A percentile compares a stretch with the other conserved stretches of the same genome.
phyloP scores from a whole-genome alignment of 2,113 vertebrate genomes.

The Saimiri boliviensis region DNA sequence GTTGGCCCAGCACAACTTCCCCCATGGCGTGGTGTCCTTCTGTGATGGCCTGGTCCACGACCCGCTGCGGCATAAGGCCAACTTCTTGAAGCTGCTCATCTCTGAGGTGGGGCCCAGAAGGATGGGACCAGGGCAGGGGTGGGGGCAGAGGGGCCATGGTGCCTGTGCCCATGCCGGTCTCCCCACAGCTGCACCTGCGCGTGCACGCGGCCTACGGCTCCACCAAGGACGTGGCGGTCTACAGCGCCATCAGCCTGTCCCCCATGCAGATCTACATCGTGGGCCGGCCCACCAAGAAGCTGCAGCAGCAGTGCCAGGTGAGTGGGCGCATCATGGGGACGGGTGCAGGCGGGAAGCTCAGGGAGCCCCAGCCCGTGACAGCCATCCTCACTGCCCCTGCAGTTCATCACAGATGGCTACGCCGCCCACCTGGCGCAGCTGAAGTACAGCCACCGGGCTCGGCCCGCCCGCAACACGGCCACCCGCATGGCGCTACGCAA shows the following conservation, averaged over 20 bases:
- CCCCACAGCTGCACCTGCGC: slow-evolving; percentile 92
- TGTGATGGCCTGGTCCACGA: slow-evolving; percentile 98
- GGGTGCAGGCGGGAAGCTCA: fast-evolving
- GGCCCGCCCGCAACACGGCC: slow-evolving; percentile 91
- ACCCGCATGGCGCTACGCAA: slow-evolving; percentile 96
- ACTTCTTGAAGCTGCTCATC: slow-evolving; percentile 96
- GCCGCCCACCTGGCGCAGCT: slow-evolving; percentile 96
- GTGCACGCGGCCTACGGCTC: slow-evolving; percentile 96
- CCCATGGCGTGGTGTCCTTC: slow-evolving; percentile 97
- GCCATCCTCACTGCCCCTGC: not conserved
- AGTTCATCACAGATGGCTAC: slow-evolving; percentile 98
- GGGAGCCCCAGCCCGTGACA: fast-evolving
- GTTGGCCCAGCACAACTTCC: slow-evolving; percentile 99
- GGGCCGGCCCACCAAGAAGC: slow-evolving; percentile 95
- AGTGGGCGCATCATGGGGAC: fast-evolving
- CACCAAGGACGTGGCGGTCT: slow-evolving; percentile 97
- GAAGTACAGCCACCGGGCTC: slow-evolving; percentile 94
- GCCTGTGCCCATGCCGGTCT: not conserved
- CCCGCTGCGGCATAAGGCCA: slow-evolving; percentile 97
- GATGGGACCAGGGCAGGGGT: fast-evolving
- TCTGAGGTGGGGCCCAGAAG: slow-evolving; percentile 70
- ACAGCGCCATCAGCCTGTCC: slow-evolving; percentile 92
- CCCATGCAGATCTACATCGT: slow-evolving; percentile 98
- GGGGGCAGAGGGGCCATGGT: fast-evolving
- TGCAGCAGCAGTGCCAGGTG: slow-evolving; percentile 98